Conservation (phyloP, 2,797 vertebrate genomes). For the Clarias fuscus region DNA sequence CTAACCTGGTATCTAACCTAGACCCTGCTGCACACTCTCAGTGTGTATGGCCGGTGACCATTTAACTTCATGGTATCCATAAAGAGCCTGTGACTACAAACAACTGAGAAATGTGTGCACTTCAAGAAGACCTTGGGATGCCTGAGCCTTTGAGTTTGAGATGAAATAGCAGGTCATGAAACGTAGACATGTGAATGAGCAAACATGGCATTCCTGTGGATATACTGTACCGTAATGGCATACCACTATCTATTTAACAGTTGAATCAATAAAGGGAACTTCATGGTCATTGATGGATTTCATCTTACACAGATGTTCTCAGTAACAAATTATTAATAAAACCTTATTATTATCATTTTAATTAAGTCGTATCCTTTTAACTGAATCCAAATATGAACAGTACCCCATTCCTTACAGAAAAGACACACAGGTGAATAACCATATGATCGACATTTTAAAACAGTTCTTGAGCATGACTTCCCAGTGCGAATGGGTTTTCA, state of each 20-base stretch:
- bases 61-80: conserved; percentile 22
- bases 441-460: background rate
- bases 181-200: background rate
- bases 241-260: background rate
- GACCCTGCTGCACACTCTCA: conserved; percentile 21
- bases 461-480: background rate
- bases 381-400: background rate
- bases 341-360: background rate
- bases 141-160: background rate
- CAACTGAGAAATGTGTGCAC: background rate
- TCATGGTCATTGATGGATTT: background rate
- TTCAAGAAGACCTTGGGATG: conserved; percentile 11
- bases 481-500: too few species aligned
- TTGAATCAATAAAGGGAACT: background rate
- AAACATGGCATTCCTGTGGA: background rate
- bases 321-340: background rate
- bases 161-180: background rate
- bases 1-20: conserved; percentile 25
- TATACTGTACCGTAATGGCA: background rate
- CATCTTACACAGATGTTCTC: background rate
- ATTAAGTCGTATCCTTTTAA: background rate
- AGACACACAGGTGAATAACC: background rate
- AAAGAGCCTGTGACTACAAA: background rate
- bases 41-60: conserved; percentile 18
- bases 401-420: background rate